These are phyloP conservation scores for Batillaria attramentaria DNA, from an alignment of 1,140 invertebrate genomes.

Conservation along the genomic window DNA sequence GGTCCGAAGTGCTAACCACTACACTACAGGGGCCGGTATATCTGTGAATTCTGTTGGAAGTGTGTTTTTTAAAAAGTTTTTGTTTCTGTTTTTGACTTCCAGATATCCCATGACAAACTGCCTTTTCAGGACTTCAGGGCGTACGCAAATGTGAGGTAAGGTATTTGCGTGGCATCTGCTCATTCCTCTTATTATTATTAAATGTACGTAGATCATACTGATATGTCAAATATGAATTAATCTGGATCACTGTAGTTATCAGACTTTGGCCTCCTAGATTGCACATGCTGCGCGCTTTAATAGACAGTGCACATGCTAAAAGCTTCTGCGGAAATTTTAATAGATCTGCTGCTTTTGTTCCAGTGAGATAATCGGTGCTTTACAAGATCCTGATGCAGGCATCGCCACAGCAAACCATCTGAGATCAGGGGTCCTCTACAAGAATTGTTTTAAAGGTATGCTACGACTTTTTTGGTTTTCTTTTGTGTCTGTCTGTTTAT, in stretches of 20 bases:
- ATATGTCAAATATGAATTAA: neutral
- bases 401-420: constrained; percentile 56
- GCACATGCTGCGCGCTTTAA: neutral
- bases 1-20: too few species aligned
- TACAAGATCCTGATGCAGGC: constrained; percentile 61
- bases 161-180: neutral
- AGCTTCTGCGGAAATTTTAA: neutral
- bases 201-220: neutral
- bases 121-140: constrained; percentile 57
- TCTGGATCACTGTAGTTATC: neutral
- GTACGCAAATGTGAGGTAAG: constrained; percentile 59
- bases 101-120: constrained; percentile 56
- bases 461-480: neutral
- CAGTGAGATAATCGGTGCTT: constrained; percentile 61
- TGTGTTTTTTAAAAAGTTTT: neutral
- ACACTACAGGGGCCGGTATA: too few species aligned
- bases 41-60: too few species aligned
- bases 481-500: too few species aligned
- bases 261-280: neutral
- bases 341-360: neutral
- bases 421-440: constrained; percentile 55
- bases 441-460: constrained; percentile 63
- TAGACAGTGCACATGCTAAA: neutral
- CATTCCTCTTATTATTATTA: neutral
- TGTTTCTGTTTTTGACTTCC: constrained; percentile 28